Evolutionary conservation across 2,888 invertebrate species (phyloP), one percentile per base, ranked within the genome.

Genomic region (Acanthoscelides obtectus): DNA sequence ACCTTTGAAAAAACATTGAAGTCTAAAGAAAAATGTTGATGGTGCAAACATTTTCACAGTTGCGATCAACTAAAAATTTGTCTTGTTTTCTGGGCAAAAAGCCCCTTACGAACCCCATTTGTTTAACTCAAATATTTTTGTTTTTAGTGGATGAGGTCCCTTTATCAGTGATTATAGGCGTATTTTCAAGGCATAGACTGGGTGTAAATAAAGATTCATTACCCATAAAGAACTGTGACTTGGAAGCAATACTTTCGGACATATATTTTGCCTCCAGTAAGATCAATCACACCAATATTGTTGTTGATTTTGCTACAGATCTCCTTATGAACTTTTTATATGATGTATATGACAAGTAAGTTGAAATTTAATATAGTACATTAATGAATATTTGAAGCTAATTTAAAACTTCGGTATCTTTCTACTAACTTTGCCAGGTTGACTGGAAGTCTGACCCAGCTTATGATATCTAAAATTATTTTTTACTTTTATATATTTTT

Each of bases 211-310:
- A 93, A 81, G 90, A 90, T 82, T 89, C 90, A 74, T 86, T 92
- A 20, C 88, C 88, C 22, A 83, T 94, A 65, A 91, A 92, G 80
- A 88, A 89, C 27, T 88, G 88, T 64, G 93, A 93, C 81, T 82
- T 94, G 22, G 92, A 93, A 81, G 90, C 91, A 67, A 89, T 94
- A 20, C 85, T 94, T 5, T 90, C 89, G 0, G 93, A 93, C 80
- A 91, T 94, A 74, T 93, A 90, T 82, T 92, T 92, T 86, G 92
- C 92, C 21, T 89, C 91, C 0, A 89, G 90, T 79, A 92, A 92
- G 79, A 91, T 91, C 81, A 89, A 89, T 67, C 83, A 89, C 71
- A 88, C 88, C 68, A 87, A 87, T 78, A 90, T 89, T 69, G 89
- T 92, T 79, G 87, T 91, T 22, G 90, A 91, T 81, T 82, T 89